Evolutionary conservation across 2,113 vertebrate genomes (phyloP), one percentile per base, ranked within the genome.

Genomic region (Erythrolamprus reginae): DNA sequence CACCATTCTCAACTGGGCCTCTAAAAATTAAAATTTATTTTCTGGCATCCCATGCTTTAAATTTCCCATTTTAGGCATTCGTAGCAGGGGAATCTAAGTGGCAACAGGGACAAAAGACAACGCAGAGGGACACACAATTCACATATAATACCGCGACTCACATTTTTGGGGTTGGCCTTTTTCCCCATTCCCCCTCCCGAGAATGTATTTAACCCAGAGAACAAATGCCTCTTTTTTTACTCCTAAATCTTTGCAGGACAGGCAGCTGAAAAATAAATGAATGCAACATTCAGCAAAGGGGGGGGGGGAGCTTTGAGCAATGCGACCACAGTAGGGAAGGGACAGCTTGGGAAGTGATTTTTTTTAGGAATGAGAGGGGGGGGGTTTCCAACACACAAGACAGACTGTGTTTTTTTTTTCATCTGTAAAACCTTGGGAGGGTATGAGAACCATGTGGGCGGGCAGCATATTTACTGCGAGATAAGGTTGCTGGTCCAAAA

Each of bases 391-490:
- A n/a, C 12, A 84, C 17, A 91, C 45, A 82, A 42, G 77, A 83
- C 28, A 26, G 52, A 51, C 86, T 84, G 90, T 91, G 26, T 91
- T 61, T 65, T 52, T 51, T 51, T 52, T 52, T 88, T 84, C 86
- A 48, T 51, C 51, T 61, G 51, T 3, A 45, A 83, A 83, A 28
- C 26, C 3, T n/a, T 24, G 10, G 33, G n/a, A 84, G 90, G 53
- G 53, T 88, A 51, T 91, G 90, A 55, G 90, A 91, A 91, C 3
- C 48, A 50, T 51, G 90, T 91, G 90, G 90, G 90, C 47, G 86
- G 52, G 42, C 19, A 12, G 21, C 45, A 21, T 51, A 50, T 53
- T 91, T 53, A n/a, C 51, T 24, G 47, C 56, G 65, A 26, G 12
- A 19, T 82, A 61, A 58, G 2, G 23, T 17, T 24, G 70, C 70